Percentiles rank a stretch among this genome's conserved stretches.
phyloP scores from a whole-genome alignment of 2,888 invertebrate species.

The Plebejus melissa region DNA sequence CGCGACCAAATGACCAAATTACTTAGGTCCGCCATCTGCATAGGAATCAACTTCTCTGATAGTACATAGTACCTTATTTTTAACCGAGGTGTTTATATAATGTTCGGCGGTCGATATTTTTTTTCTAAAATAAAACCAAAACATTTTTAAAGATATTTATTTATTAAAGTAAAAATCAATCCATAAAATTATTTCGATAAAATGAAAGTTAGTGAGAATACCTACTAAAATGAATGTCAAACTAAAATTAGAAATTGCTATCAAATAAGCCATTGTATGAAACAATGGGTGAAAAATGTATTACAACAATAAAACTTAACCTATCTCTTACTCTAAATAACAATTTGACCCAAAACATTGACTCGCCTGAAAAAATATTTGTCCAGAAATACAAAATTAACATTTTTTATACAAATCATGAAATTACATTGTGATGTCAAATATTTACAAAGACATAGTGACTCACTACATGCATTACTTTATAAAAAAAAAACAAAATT shows the following conservation, averaged over 20 bases:
- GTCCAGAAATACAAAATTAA: conserved; percentile 43
- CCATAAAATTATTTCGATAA: conserved; percentile 66
- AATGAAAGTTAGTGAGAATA: conserved; percentile 62
- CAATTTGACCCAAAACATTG: conserved; percentile 64
- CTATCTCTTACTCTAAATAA: conserved; percentile 46
- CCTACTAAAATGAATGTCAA: conserved; percentile 59
- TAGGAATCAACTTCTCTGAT: no score
- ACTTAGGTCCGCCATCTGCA: no score
- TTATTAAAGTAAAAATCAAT: conserved; percentile 74
- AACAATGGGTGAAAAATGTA: conserved; percentile 35
- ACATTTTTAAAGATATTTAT: conserved; percentile 53
- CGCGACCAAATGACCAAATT: no score
- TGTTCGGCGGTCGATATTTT: no score
- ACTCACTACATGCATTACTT: neutral
- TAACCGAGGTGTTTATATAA: no score
- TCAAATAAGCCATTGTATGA: conserved; percentile 36
- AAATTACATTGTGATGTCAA: conserved; percentile 60
- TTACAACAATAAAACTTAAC: conserved; percentile 38
- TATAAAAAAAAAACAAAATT: conserved; percentile 1
- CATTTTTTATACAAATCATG: conserved; percentile 38
- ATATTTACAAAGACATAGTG: conserved; percentile 57
- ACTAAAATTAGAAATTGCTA: conserved; percentile 44
- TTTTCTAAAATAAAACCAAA: conserved; percentile 36
- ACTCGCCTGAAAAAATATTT: conserved; percentile 48
- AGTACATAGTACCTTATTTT: no score